Base-by-base conservation (phyloP, 2,888 invertebrate species). In the Andrena bicolor region DNA sequence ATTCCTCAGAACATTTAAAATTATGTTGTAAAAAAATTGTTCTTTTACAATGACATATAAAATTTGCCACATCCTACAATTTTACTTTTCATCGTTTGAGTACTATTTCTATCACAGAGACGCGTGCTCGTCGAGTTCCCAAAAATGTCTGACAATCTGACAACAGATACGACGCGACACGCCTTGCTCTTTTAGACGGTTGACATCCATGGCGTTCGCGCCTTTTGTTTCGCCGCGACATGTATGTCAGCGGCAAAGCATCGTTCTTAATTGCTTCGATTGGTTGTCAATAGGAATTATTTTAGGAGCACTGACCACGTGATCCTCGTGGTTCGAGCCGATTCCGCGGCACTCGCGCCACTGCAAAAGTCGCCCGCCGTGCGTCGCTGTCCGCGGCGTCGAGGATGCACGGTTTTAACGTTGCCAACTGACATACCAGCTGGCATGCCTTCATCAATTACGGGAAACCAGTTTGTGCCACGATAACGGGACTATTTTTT, bases 211-310 rank as follows among this genome's bases (percentile, higher is more conserved):
- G 16, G 41, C 76, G 73, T 49, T 72, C 58, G 56, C 35, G 53
- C 26, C 76, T 78, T 69, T 65, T 68, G 61, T 76, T 76, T 80
- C 82, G 61, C 35, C 53, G 53, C 30, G 65, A 83, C 81, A 88
- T 83, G 76, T 86, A 56, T 88, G 84, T 88, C 88, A 88, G 68
- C 30, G 41, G 28, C 35, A 35, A 58, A 73, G 81, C 74, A 85
- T 83, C 85, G 83, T 32, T 81, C 82, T 69, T 88, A 88, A 88
- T 88, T 88, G 89, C 69, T 69, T 83, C 69, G 66, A 85, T 87
- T 87, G 87, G 78, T 53, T 69, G 77, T 65, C 85, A 88, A 88
- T 88, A 80, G 63, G 64, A 48, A 86, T 82, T 83, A 85, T 86
- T 86, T 88, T 75, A 66, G 72, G 69, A 80, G 64, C 69, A 51